Percentiles rank a stretch among this genome's conserved stretches.
phyloP scores from a whole-genome alignment of 2,888 invertebrate genomes.

The Heliconius aoede region DNA sequence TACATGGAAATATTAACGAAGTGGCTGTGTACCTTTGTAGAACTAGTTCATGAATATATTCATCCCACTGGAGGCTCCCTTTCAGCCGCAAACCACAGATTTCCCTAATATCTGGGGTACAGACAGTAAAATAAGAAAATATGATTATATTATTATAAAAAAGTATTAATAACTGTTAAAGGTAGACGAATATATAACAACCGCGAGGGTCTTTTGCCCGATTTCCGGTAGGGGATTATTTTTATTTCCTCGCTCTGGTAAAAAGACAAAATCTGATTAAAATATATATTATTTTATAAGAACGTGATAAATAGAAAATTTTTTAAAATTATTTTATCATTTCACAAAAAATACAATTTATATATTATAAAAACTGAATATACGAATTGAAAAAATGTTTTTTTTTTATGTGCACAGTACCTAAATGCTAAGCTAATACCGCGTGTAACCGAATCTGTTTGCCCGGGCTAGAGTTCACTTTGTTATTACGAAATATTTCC shows the following conservation, averaged over 20 bases:
- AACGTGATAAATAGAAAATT: neutral
- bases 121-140: conserved; percentile 48
- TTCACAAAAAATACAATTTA: no score
- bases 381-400: neutral
- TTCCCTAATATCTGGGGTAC: conserved; percentile 65
- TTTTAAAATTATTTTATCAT: neutral
- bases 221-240: neutral
- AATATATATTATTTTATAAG: no score
- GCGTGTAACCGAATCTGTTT: conserved; percentile 53
- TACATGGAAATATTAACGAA: conserved; percentile 42
- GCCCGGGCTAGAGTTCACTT: conserved; percentile 49
- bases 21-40: conserved; percentile 38
- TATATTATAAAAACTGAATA: no score
- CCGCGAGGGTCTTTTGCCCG: no score
- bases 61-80: conserved; percentile 52
- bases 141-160: neutral
- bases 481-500: conserved; percentile 45
- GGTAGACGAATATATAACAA: neutral
- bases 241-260: neutral
- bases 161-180: neutral
- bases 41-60: conserved; percentile 53
- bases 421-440: conserved; percentile 50
- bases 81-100: conserved; percentile 74
- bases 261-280: neutral
- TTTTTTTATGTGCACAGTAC: conserved; percentile 50